Evolutionary conservation across 1,140 invertebrate species (phyloP).

Genomic region (Lutraria rhynchaena): DNA sequence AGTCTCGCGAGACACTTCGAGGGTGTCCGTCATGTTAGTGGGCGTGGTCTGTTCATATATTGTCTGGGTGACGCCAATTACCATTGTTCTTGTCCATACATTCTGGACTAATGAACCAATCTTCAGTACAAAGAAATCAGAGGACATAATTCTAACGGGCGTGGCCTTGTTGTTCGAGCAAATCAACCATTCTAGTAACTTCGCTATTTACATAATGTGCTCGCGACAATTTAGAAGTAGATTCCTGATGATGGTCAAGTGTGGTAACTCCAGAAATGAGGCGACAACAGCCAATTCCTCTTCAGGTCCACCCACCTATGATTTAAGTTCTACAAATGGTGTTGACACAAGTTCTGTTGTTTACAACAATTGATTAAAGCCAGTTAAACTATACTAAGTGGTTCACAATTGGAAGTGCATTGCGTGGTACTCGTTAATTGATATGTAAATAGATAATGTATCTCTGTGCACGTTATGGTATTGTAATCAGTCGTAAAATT

Average conservation of each 20-base stretch:
- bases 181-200: constrained; percentile 25
- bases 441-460: no score
- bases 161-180: constrained; percentile 1
- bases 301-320: no score
- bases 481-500: no score
- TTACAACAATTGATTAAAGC: no score
- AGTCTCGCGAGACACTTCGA: background rate
- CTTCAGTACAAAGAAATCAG: constrained; percentile 3
- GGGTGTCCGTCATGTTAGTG: background rate
- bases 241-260: background rate
- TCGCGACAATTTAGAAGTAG: background rate
- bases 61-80: constrained; percentile 26
- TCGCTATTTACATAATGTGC: constrained; percentile 25
- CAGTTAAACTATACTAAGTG: no score
- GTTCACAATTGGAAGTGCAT: no score
- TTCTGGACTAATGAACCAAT: constrained; percentile 13
- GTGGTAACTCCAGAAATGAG: no score
- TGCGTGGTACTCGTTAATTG: no score
- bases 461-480: no score
- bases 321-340: no score
- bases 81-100: background rate
- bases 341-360: no score
- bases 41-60: background rate
- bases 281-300: no score
- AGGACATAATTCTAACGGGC: constrained; percentile 3